phyloP scores from a whole-genome alignment of 2,888 invertebrate genomes.

The Ditylenchus weischeri region DNA sequence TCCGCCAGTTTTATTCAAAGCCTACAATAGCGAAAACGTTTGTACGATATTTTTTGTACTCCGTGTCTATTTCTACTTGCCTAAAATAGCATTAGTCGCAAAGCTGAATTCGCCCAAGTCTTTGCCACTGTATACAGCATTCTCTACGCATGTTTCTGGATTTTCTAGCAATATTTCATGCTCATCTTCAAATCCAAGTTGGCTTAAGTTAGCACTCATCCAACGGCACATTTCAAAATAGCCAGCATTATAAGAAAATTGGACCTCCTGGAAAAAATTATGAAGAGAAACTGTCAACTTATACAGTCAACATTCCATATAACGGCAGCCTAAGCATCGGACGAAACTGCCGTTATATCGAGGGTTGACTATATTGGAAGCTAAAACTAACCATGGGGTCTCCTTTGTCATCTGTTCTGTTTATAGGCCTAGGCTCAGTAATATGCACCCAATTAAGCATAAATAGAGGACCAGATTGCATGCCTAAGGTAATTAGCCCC shows the following conservation, averaged over 20 bases:
- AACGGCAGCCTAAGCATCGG: too few species aligned
- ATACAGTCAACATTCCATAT: too few species aligned
- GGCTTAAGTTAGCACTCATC: slow-evolving; percentile 14
- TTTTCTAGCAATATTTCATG: slow-evolving; percentile 9
- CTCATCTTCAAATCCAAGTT: slow-evolving; percentile 7
- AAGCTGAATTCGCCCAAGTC: slow-evolving; percentile 54
- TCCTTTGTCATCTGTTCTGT: slow-evolving; percentile 54
- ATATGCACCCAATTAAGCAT: slow-evolving; percentile 51
- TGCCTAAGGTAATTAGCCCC: slow-evolving; percentile 23
- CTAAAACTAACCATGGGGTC: slow-evolving; percentile 40
- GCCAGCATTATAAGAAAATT: slow-evolving; percentile 53
- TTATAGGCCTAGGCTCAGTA: slow-evolving; percentile 52
- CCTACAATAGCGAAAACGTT: too few species aligned
- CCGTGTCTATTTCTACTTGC: slow-evolving; percentile 29
- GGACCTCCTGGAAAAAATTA: slow-evolving; percentile 41
- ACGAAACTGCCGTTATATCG: too few species aligned
- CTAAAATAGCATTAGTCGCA: slow-evolving; percentile 48
- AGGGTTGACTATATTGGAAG: too few species aligned
- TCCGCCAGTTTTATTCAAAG: too few species aligned
- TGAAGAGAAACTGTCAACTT: not conserved
- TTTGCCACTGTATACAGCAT: slow-evolving; percentile 48
- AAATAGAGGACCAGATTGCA: slow-evolving; percentile 31
- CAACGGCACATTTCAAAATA: slow-evolving; percentile 54
- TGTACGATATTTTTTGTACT: too few species aligned
- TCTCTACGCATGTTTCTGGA: slow-evolving; percentile 45